Evolutionary conservation across 2,113 vertebrate species (phyloP), one percentile per base, ranked within the genome.

Genomic region (Puma concolor): DNA sequence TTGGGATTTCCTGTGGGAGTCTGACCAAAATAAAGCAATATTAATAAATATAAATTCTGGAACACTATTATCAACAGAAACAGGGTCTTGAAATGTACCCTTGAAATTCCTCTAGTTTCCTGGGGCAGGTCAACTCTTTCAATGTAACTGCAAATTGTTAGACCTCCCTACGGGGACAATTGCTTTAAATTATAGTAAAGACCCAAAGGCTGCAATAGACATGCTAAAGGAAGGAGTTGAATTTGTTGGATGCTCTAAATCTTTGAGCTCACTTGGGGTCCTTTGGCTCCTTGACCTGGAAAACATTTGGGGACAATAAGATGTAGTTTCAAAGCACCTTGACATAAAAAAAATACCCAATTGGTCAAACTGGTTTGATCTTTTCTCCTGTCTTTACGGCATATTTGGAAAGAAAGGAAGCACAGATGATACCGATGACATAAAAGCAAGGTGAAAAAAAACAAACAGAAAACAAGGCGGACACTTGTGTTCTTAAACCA

Each of bases 41-140:
- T 99, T 99, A 99, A 99, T 99, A 99, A 99, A 99, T 99, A 99
- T 98, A 99, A 99, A 98, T 98, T 98, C 98, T 99, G 98, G 98
- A 99, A 98, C 98, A 98, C 98, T 98, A 98, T 98, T 98, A 98
- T 99, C 98, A 98, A 98, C 96, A 98, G 97, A 98, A 97, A 98
- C 94, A 1, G 33, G 97, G 98, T 98, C 96, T 96, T 96, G 95
- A 97, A 98, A 98, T 94, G 97, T 98, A 97, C 98, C 94, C 98
- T 98, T 98, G 98, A 98, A 97, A 98, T 98, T 98, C 98, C 98
- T 99, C 97, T 98, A 41, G 88, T 98, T 99, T 99, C 98, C 98
- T 98, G 94, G 96, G 95, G 97, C 98, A 98, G 98, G 98, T 99
- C 98, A 98, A 98, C 94, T 98, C 97, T 98, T 98, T 98, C 96